Conservation (phyloP, 2,888 invertebrate species). For the Acanthosepion lycidas region DNA sequence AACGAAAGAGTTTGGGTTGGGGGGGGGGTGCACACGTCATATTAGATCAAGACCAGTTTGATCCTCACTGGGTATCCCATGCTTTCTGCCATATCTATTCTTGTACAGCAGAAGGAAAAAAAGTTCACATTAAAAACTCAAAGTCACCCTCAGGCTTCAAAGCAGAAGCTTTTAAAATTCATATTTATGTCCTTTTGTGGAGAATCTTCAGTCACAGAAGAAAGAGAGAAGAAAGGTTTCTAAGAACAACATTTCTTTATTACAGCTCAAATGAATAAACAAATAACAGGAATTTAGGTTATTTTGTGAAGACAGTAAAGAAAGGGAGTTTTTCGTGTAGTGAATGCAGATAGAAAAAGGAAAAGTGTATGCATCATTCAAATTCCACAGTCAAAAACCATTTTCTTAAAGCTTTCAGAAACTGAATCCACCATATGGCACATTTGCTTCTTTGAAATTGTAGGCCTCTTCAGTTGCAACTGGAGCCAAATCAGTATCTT, state of each 20-base stretch:
- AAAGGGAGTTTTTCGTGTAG: background rate
- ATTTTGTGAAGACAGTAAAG: background rate
- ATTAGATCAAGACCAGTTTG: too few relatives aligned
- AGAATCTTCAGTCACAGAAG: too few relatives aligned
- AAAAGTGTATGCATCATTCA: background rate
- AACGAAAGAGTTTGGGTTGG: too few relatives aligned
- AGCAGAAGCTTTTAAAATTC: too few relatives aligned
- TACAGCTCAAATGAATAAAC: background rate
- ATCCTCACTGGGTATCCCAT: too few relatives aligned
- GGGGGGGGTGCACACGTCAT: too few relatives aligned
- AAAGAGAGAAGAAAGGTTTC: too few relatives aligned
- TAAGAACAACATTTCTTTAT: background rate
- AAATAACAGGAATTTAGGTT: background rate
- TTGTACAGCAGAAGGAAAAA: too few relatives aligned
- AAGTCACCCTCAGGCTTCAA: too few relatives aligned
- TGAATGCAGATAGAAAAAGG: background rate
- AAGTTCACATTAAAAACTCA: too few relatives aligned
- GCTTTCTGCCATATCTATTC: too few relatives aligned
- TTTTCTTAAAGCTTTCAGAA: slow-evolving; percentile 52
- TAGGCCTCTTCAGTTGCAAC: slow-evolving; percentile 57
- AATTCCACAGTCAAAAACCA: background rate
- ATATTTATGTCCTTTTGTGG: too few relatives aligned
- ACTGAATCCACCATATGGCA: slow-evolving; percentile 62
- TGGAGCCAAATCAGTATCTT: slow-evolving; percentile 60
- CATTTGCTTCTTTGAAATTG: slow-evolving; percentile 60